Conservation (phyloP, 92 coral and sea anemone genomes). For the Anthopleura xanthogrammica region DNA sequence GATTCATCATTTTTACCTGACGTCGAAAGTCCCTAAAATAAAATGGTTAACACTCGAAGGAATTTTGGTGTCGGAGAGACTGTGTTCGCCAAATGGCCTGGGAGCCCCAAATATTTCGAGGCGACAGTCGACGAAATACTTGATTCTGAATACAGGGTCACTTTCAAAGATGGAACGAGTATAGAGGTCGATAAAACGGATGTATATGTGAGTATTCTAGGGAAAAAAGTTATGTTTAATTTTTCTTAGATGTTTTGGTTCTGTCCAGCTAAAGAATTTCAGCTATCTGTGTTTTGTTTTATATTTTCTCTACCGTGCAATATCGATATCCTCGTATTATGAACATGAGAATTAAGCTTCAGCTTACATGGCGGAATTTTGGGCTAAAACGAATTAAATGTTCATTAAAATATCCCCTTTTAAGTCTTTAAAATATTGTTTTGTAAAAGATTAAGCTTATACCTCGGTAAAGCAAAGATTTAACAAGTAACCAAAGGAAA, state of each 20-base stretch:
- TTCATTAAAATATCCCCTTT: background rate
- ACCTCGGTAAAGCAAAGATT: background rate
- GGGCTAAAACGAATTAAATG: background rate
- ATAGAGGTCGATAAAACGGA: slow-evolving; percentile 5
- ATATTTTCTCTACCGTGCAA: background rate
- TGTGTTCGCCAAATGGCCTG: slow-evolving; percentile 94
- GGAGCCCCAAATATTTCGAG: slow-evolving; percentile 83
- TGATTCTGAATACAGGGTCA: slow-evolving; percentile 52
- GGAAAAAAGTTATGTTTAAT: background rate
- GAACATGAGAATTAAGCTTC: background rate
- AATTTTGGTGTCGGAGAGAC: slow-evolving; percentile 61
- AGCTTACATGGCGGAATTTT: no score
- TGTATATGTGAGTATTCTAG: slow-evolving; percentile 59
- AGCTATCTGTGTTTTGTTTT: background rate
- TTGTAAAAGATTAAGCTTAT: background rate
- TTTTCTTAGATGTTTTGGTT: background rate
- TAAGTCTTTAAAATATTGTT: background rate
- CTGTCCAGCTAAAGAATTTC: background rate
- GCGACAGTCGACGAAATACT: slow-evolving; percentile 50
- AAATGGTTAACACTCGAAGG: slow-evolving; percentile 19
- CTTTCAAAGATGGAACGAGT: slow-evolving; percentile 40
- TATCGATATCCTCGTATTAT: background rate
- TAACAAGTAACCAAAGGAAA: background rate
- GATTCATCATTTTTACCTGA: background rate
- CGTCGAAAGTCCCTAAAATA: background rate